Percentiles rank a stretch among this genome's conserved stretches.
These are phyloP conservation scores for Hydriomena furcata DNA, from an alignment of 2,888 invertebrate species.

Conservation along the genomic window DNA sequence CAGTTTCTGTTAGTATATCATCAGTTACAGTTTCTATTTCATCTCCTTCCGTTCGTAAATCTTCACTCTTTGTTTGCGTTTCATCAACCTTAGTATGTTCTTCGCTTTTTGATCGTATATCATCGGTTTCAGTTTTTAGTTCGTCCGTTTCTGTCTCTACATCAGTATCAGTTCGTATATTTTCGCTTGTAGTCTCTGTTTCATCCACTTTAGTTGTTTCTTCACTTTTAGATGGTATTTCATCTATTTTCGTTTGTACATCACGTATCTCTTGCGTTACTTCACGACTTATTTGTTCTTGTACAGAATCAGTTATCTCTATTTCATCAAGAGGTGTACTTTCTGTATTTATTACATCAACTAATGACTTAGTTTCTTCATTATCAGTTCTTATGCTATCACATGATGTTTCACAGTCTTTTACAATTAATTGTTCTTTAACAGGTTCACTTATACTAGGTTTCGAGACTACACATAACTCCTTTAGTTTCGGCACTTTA, in stretches of 20 bases:
- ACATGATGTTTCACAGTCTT: slow-evolving; percentile 76
- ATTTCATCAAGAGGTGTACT: slow-evolving; percentile 44
- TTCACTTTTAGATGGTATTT: slow-evolving; percentile 24
- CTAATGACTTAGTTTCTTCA: slow-evolving; percentile 76
- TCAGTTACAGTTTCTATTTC: slow-evolving; percentile 17
- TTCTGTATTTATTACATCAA: slow-evolving; percentile 51
- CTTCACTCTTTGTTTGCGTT: slow-evolving; percentile 27
- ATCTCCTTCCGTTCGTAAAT: slow-evolving; percentile 17
- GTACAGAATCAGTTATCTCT: slow-evolving; percentile 45
- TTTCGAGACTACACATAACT: slow-evolving; percentile 70
- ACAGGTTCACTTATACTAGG: slow-evolving; percentile 70
- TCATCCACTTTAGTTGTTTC: slow-evolving; percentile 19
- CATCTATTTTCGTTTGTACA: slow-evolving; percentile 13
- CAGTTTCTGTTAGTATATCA: slow-evolving; percentile 23
- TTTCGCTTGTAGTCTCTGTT: slow-evolving; percentile 19
- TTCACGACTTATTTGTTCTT: slow-evolving; percentile 18
- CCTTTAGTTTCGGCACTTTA: slow-evolving; percentile 68
- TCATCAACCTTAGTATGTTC: slow-evolving; percentile 22
- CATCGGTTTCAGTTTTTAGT: slow-evolving; percentile 24
- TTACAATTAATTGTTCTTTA: slow-evolving; percentile 63
- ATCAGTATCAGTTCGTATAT: slow-evolving; percentile 21
- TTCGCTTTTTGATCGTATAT: slow-evolving; percentile 21
- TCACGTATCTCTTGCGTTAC: slow-evolving; percentile 11
- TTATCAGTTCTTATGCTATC: slow-evolving; percentile 72
- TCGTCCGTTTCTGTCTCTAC: slow-evolving; percentile 25